Evolutionary conservation across 1,140 invertebrate genomes (phyloP).

Genomic region (Drosophila subobscura): DNA sequence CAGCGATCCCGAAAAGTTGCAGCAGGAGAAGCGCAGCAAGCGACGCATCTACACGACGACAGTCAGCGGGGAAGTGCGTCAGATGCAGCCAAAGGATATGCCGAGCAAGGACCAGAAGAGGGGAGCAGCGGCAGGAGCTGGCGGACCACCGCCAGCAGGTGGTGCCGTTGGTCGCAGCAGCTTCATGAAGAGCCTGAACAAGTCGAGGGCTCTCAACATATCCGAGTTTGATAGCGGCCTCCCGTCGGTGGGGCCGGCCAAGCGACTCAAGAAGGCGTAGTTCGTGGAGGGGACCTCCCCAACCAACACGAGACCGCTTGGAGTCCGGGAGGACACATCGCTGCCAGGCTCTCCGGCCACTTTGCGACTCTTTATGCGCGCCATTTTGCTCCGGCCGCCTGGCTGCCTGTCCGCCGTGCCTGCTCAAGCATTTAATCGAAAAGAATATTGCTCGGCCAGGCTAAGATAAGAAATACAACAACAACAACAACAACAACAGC

Average conservation of each 20-base stretch:
- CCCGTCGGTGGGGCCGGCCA: slow-evolving; percentile 36
- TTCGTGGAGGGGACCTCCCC: background rate
- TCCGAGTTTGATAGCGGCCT: slow-evolving; percentile 83
- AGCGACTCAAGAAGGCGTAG: slow-evolving; percentile 53
- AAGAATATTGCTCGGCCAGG: slow-evolving; percentile 60
- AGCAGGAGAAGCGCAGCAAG: slow-evolving; percentile 64
- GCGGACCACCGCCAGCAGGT: background rate
- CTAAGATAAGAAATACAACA: slow-evolving; percentile 2
- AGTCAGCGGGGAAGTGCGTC: slow-evolving; percentile 63
- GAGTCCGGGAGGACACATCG: background rate
- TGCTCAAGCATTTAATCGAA: slow-evolving; percentile 82
- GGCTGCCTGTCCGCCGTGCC: slow-evolving; percentile 24
- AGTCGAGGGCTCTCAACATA: slow-evolving; percentile 66
- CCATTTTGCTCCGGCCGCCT: slow-evolving; percentile 47
- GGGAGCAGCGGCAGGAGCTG: background rate
- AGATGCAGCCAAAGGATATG: slow-evolving; percentile 36
- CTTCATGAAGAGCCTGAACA: slow-evolving; percentile 64
- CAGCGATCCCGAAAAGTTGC: slow-evolving; percentile 79
- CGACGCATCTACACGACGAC: slow-evolving; percentile 70
- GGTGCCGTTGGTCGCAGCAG: slow-evolving; percentile 31
- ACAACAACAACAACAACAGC: background rate
- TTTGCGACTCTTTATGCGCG: slow-evolving; percentile 62
- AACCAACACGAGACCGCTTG: background rate
- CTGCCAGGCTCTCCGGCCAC: slow-evolving; percentile 6
- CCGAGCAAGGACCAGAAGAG: background rate